Evolutionary conservation across 2,113 vertebrate genomes (phyloP), one percentile per base, ranked within the genome.

Genomic region (Haemorhous mexicanus): DNA sequence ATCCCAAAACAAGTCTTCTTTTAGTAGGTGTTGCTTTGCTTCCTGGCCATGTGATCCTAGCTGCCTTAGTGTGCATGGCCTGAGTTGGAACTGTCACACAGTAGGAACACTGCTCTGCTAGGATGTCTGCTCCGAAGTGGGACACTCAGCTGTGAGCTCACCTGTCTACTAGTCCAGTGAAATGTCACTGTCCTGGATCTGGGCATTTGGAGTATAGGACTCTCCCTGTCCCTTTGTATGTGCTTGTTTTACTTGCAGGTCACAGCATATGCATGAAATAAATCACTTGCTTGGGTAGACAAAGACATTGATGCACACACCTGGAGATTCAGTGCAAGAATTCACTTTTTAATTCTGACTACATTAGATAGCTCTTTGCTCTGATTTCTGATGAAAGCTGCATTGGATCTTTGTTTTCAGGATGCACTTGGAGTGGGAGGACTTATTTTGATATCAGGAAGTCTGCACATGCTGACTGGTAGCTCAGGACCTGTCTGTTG

Each of bases 401-500:
- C 22, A 49, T 8, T 7, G 56, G n/a, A 43, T 67, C 39, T 24
- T 70, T 52, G 2, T 41, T 70, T 87, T 62, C 62, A 55, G 58
- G 33, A 55, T n/a, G 12, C 12, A 5, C 30, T n/a, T n/a, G 18
- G 21, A n/a, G 24, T 7, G 1, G 4, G 9, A 23, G 18, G 7
- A 30, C 32, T 76, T 76, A 8, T 81, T 67, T 63, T 0, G 0
- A n/a, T 84, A n/a, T n/a, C 0, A 0, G 10, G 32, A 84, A 49
- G 35, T 62, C 32, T 49, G 35, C 14, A 37, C 7, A 23, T 56
- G 43, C 26, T 75, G 35, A 37, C 63, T 68, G 76, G 13, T 16
- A 56, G 39, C 18, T 47, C 39, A 59, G 39, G 35, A 75, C 53
- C 35, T 90, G 26, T 67, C 67, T 86, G 33, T 39, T 23, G 3